Base-by-base conservation (phyloP, 2,797 vertebrate genomes). In the Chromobotia macracanthus region DNA sequence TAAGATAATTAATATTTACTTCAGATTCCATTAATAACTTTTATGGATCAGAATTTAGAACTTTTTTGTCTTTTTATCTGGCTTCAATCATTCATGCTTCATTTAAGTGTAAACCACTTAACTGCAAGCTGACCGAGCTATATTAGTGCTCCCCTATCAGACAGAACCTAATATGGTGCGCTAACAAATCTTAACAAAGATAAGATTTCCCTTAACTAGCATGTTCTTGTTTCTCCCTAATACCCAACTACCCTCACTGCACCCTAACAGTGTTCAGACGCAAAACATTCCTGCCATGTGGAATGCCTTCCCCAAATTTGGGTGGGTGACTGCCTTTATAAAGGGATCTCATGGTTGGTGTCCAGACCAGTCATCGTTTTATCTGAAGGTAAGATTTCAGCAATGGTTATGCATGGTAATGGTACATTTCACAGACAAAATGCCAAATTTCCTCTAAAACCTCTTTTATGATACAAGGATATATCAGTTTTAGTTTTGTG, bases 241-340 rank as follows among this genome's bases (percentile, higher is more conserved):
- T 89, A 87, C 85, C 84, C 55, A 81, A 88, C 28, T 87, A 77
- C 87, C 89, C 82, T 72, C 44, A 72, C 70, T 53, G 74, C 46
- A 83, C 80, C 83, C 87, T 85, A 82, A 77, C 82, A 82, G 64
- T 75, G 77, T 61, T 84, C 86, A 88, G 87, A 90, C 88, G 89
- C 89, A 91, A 92, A 88, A 84, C 88, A 90, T 92, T 92, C 91
- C 86, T 84, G 83, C 68, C 41, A 79, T 79, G 84, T 87, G 79
- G 86, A 88, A 85, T 77, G 65, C 69, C 87, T 83, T 83, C 83
- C 85, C 92, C 92, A 91, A 92, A 92, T 93, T 90, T 89, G 93
- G 92, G 25, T 71, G 77, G 85, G 84, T 71, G 82, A 89, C 82
- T 90, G 89, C 86, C 82, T 91, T 92, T 93, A 94, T 89, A 94